Evolutionary conservation across 1,140 invertebrate species (phyloP), one percentile per base, ranked within the genome.

Genomic region (Drosophila nannoptera): DNA sequence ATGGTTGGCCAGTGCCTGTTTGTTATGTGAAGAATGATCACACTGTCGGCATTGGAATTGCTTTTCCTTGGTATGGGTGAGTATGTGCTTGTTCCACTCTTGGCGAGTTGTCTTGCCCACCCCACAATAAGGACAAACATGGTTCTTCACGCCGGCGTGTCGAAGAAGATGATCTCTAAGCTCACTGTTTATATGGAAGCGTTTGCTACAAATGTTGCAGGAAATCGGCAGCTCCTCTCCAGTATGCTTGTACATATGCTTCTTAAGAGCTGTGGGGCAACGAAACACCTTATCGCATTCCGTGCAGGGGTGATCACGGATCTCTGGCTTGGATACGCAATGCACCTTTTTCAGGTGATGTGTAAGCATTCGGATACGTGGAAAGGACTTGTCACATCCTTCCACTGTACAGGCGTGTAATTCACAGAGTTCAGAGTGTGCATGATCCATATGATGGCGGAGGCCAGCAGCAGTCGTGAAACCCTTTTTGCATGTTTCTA

Each of bases 161-260:
- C 88, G 78, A 9, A 88, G 59, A 0, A 88, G 64, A 69, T 88
- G 87, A 48, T 88, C 83, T n/a, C 80, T 75, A 0, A 89, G 75
- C 2, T 73, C 80, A 32, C 81, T 86, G 52, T 89, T 87, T 7
- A 84, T 87, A 29, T 76, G 73, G 58, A 89, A 89, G 4, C 82
- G 77, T 62, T 89, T 88, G 52, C 90, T 90, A 72, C 92, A 92
- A 4, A 91, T 92, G 55, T 92, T 91, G 60, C 92, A 92, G 5
- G 91, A 89, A 48, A 91, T 91, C 3, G 91, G 92, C 55, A 91
- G 89, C 74, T 92, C 91, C 32, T 91, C 91, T 7, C 91, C 91
- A 49, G 78, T 84, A 53, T 92, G 91, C 7, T 91, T 92, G 45
- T 91, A 91, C 61, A 91, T 92, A 62, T 92, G 92, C 54, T 92